These are phyloP conservation scores for Galerucella nymphaeae DNA, from an alignment of 2,888 invertebrate genomes.

Conservation along the genomic window DNA sequence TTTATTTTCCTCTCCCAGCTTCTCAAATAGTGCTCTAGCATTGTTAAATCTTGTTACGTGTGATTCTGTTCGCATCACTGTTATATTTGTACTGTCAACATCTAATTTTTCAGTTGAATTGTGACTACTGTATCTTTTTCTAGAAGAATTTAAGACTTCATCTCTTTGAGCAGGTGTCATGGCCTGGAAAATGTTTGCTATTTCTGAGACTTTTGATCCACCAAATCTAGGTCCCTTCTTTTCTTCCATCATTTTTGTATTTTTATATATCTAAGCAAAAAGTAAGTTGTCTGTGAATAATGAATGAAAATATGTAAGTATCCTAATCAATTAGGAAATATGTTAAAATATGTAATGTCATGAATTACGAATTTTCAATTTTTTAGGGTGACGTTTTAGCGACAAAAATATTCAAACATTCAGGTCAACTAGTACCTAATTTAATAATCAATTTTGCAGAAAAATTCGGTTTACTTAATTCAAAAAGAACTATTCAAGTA, in stretches of 20 bases:
- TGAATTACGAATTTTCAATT: not conserved
- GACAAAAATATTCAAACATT: not conserved
- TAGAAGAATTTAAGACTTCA: constrained; percentile 50
- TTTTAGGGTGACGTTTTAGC: not conserved
- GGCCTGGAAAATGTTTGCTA: constrained; percentile 87
- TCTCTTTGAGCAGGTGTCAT: constrained; percentile 37
- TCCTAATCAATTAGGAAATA: not conserved
- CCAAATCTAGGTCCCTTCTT: constrained; percentile 60
- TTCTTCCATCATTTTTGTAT: constrained; percentile 58
- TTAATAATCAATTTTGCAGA: not conserved
- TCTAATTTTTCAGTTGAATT: constrained; percentile 46
- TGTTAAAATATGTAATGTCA: not conserved
- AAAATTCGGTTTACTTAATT: too few species aligned
- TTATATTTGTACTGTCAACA: constrained; percentile 65
- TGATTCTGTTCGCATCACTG: constrained; percentile 87
- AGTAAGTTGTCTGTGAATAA: too few species aligned
- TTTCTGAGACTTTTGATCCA: constrained; percentile 90
- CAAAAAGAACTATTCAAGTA: not conserved
- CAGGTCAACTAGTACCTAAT: not conserved
- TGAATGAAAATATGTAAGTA: not conserved
- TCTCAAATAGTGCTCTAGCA: constrained; percentile 91
- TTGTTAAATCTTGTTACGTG: constrained; percentile 89
- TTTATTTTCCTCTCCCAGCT: constrained; percentile 79
- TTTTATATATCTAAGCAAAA: not conserved
- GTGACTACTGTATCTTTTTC: constrained; percentile 47